A percentile compares a stretch with the other conserved stretches of the same genome.
Conservation (phyloP, 1,140 invertebrate genomes). For the Lycorma delicatula region DNA sequence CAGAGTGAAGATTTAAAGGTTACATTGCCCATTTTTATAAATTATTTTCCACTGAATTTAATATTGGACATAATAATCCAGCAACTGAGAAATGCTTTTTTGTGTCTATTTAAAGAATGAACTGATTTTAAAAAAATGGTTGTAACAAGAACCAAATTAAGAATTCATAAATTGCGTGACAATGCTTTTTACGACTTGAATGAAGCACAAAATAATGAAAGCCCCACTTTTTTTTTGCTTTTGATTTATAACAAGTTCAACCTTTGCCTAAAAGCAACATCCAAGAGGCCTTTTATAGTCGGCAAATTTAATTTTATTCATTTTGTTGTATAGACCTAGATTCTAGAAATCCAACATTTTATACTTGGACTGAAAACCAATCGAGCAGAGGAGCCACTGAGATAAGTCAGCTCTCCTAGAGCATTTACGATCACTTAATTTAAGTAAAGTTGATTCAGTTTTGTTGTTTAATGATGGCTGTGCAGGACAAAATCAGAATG, state of each 20-base stretch:
- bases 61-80: not conserved
- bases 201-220: not conserved
- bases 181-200: not conserved
- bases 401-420: slow-evolving; percentile 1
- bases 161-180: slow-evolving; percentile 1
- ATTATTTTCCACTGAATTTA: not conserved
- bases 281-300: not conserved
- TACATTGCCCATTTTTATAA: not conserved
- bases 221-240: not conserved
- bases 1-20: not conserved
- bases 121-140: not conserved
- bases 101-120: not conserved
- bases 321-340: not conserved
- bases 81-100: not conserved
- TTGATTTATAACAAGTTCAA: slow-evolving; percentile 1
- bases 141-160: not conserved
- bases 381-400: not conserved
- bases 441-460: not conserved
- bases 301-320: not conserved
- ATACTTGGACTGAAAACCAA: not conserved
- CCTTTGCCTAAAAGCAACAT: not conserved
- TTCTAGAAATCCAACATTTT: slow-evolving; percentile 1
- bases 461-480: slow-evolving; percentile 10
- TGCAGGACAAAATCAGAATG: slow-evolving; percentile 8
- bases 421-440: not conserved